These are phyloP conservation scores for Chymomyza amoena DNA, from an alignment of 2,888 invertebrate genomes.

Conservation along the genomic window DNA sequence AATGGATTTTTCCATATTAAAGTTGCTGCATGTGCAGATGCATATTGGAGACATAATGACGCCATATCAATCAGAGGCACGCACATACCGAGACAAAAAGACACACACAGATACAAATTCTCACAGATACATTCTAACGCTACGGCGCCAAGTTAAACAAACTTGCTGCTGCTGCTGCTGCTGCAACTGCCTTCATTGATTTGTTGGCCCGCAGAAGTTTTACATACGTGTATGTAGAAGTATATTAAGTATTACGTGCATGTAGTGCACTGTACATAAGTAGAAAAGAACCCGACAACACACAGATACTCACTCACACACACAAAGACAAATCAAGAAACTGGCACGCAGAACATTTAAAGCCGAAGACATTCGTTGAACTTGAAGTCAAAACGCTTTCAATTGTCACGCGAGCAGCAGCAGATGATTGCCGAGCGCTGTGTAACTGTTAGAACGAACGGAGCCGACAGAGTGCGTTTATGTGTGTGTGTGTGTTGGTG, in stretches of 20 bases:
- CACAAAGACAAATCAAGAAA: conserved; percentile 23
- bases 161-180: too few species aligned
- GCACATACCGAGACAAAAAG: not conserved
- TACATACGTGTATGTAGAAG: too few species aligned
- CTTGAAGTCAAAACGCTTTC: conserved; percentile 72
- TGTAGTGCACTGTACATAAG: too few species aligned
- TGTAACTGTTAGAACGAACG: not conserved
- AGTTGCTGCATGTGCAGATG: conserved; percentile 7
- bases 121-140: not conserved
- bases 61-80: conserved; percentile 23
- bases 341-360: conserved; percentile 48
- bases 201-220: not conserved
- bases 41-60: conserved; percentile 35
- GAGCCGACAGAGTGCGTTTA: conserved; percentile 4
- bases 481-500: conserved; percentile 1
- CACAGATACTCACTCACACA: not conserved
- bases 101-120: not conserved
- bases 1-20: not conserved
- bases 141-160: not conserved
- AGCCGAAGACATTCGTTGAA: conserved; percentile 55
- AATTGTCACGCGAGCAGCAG: conserved; percentile 69
- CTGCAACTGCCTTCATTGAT: not conserved
- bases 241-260: too few species aligned
- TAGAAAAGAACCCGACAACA: not conserved
- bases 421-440: conserved; percentile 22